Conservation (phyloP, 2,888 invertebrate genomes). For the Eupithecia centaureata region DNA sequence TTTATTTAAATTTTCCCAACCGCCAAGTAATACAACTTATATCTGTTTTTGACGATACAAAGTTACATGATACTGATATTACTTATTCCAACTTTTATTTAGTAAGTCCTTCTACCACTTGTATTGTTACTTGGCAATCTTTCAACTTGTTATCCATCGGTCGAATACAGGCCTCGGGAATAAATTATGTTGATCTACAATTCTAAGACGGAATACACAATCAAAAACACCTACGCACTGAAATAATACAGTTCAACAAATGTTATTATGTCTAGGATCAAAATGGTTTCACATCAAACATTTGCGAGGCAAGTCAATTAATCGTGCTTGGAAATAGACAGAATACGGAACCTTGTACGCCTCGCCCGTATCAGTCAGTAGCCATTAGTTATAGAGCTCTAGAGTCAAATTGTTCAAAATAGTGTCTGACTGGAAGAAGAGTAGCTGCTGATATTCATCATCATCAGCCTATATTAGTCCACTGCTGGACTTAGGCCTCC, state of each 20-base stretch:
- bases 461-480: too few species aligned
- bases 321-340: slow-evolving; percentile 5
- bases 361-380: slow-evolving; percentile 21
- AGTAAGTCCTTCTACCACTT: background rate
- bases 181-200: background rate
- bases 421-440: slow-evolving; percentile 33
- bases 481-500: too few species aligned
- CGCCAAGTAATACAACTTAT: background rate
- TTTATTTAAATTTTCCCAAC: background rate
- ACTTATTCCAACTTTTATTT: too few species aligned
- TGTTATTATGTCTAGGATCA: background rate
- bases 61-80: background rate
- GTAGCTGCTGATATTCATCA: slow-evolving; percentile 17
- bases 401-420: slow-evolving; percentile 39
- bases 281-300: background rate
- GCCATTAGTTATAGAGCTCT: slow-evolving; percentile 33
- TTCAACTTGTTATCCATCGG: background rate
- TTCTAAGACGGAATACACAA: background rate
- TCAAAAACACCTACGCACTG: slow-evolving; percentile 1
- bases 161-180: background rate
- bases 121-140: background rate
- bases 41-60: background rate
- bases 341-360: slow-evolving; percentile 2
- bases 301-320: background rate
- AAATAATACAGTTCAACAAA: background rate